These are phyloP conservation scores for Drosophila pruinosa DNA, from an alignment of 1,140 invertebrate species.

Conservation along the genomic window DNA sequence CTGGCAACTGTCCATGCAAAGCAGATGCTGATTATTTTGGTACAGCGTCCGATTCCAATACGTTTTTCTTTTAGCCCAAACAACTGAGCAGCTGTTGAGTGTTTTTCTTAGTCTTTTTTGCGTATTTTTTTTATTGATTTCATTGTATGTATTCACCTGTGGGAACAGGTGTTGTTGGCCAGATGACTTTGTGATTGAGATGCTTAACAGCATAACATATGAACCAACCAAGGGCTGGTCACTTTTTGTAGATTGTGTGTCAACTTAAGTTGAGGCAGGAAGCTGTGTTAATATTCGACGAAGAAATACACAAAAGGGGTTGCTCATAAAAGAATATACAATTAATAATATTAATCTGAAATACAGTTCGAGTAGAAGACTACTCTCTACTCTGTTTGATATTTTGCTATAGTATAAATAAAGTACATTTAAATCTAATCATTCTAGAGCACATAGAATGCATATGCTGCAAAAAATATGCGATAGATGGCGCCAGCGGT, in stretches of 20 bases:
- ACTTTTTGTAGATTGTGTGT: neutral
- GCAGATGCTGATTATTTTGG: constrained; percentile 26
- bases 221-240: too few relatives aligned
- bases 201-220: neutral
- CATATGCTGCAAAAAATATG: too few relatives aligned
- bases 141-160: constrained; percentile 8
- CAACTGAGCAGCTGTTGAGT: constrained; percentile 25
- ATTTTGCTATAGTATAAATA: too few relatives aligned
- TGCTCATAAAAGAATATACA: too few relatives aligned
- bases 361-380: too few relatives aligned
- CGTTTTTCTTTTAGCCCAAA: neutral
- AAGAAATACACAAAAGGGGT: too few relatives aligned
- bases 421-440: too few relatives aligned
- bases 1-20: constrained; percentile 34
- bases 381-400: too few relatives aligned
- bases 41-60: constrained; percentile 8
- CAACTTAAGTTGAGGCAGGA: neutral
- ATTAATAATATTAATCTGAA: too few relatives aligned
- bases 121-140: constrained; percentile 22
- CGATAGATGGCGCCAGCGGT: too few relatives aligned
- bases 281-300: too few relatives aligned
- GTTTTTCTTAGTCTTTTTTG: neutral
- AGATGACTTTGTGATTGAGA: constrained; percentile 1
- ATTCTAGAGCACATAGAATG: too few relatives aligned
- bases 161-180: constrained; percentile 8